phyloP scores from a whole-genome alignment of 2,888 invertebrate genomes.

The Electrophaes corylata region DNA sequence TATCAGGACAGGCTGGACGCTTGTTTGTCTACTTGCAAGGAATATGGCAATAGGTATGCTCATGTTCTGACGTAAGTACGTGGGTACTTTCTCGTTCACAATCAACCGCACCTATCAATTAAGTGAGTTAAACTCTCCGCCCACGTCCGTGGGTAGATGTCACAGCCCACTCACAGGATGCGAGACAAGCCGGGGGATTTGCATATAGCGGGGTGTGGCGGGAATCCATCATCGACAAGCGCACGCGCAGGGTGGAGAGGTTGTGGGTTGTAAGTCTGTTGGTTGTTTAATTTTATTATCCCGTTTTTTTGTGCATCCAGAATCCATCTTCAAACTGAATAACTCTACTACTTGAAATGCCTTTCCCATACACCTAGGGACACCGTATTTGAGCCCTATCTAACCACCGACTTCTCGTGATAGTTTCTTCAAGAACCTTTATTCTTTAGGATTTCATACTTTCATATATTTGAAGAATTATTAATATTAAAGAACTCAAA shows the following conservation, averaged over 20 bases:
- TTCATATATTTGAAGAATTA: no score
- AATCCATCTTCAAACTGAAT: no score
- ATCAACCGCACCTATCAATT: constrained; percentile 35
- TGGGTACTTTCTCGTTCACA: constrained; percentile 8
- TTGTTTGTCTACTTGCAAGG: not conserved
- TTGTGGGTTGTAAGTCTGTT: not conserved
- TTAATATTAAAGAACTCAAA: no score
- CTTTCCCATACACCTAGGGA: no score
- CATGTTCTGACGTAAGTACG: not conserved
- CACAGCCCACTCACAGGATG: constrained; percentile 32
- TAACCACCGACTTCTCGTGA: no score
- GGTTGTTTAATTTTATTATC: no score
- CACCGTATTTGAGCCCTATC: no score
- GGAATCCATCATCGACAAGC: constrained; percentile 31
- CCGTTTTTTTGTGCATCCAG: no score
- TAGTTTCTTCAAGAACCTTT: no score
- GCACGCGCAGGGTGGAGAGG: constrained; percentile 28
- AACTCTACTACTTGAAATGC: no score
- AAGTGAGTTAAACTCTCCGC: constrained; percentile 35
- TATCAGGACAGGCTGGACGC: no score
- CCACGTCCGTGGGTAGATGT: constrained; percentile 23
- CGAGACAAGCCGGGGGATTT: constrained; percentile 41
- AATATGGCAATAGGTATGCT: not conserved
- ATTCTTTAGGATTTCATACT: no score
- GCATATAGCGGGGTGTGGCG: constrained; percentile 38